phyloP scores from a whole-genome alignment of 2,113 vertebrate genomes.

The Phyllostomus hastatus region DNA sequence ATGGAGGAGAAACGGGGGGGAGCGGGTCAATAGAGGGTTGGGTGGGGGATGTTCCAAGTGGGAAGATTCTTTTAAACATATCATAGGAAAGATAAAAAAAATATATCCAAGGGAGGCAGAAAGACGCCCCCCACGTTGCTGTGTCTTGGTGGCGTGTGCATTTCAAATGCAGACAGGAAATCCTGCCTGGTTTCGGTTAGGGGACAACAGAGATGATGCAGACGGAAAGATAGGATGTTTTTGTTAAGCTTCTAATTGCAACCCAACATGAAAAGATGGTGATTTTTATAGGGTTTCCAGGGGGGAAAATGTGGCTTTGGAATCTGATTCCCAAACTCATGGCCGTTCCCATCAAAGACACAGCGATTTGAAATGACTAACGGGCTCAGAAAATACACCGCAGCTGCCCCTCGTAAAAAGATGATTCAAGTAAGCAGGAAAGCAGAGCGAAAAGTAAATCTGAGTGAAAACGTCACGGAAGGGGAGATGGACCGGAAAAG shows the following conservation, averaged over 20 bases:
- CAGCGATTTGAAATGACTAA: not conserved
- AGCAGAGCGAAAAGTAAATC: not conserved
- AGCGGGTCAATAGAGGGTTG: rapidly evolving
- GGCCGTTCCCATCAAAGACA: not conserved
- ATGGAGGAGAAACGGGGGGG: not conserved
- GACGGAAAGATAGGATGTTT: not conserved
- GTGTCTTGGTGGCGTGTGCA: not conserved
- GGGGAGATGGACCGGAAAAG: not conserved
- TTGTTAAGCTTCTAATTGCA: not conserved
- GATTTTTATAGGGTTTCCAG: not conserved
- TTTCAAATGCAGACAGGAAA: not conserved
- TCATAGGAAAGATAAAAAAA: not conserved
- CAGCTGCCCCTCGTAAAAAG: not conserved
- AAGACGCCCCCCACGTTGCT: not conserved
- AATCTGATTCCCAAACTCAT: not conserved
- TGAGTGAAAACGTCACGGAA: not conserved
- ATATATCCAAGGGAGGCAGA: not conserved
- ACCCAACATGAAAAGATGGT: not conserved
- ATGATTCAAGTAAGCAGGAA: not conserved
- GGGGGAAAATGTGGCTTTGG: not conserved
- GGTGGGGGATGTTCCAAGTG: too few relatives aligned
- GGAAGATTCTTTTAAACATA: not conserved
- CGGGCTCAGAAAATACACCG: not conserved
- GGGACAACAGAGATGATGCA: not conserved
- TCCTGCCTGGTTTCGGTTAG: not conserved